Base-by-base conservation (phyloP, 2,888 invertebrate genomes). In the Orthonevra nobilis region DNA sequence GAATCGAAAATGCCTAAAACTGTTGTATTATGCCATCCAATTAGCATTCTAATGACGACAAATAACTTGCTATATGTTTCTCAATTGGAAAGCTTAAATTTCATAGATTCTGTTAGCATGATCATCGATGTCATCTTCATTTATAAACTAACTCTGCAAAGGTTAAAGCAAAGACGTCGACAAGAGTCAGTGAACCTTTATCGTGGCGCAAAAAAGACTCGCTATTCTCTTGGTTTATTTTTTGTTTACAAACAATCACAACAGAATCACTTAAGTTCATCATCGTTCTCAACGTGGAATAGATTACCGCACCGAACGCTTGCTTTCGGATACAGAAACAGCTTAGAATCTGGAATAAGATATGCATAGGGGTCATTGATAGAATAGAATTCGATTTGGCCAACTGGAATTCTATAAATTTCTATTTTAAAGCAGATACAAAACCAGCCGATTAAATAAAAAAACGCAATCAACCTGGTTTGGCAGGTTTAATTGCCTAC, bases 71-170 rank as follows among this genome's bases (percentile, higher is more conserved):
- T n/a, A n/a, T n/a, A n/a, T n/a, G n/a, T n/a, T n/a, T n/a, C n/a
- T n/a, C n/a, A n/a, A n/a, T 28, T 28, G 28, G 15, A 28, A 46
- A 26, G 15, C 1, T n/a, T 6, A 28, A 28, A 46, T 46, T 46
- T 30, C 28, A 46, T 46, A 17, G 28, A 46, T 28, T 12, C 17
- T 17, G 15, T n/a, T 17, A 5, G 6, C 14, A 5, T 12, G 28
- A n/a, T n/a, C n/a, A 28, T 46, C 30, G 46, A 46, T 30, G 46
- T 46, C 46, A 46, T 46, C 46, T 28, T 30, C 28, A 17, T 46
- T 46, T 46, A 15, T 30, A 46, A 46, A 46, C 4, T 10, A 42
- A 10, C 17, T 17, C 28, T 44, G 7, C 26, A 28, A 9, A 44
- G 44, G 3, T 12, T n/a, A n/a, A n/a, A n/a, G n/a, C n/a, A n/a